phyloP scores from a whole-genome alignment of 2,888 invertebrate species.

The Mycogona germanica region DNA sequence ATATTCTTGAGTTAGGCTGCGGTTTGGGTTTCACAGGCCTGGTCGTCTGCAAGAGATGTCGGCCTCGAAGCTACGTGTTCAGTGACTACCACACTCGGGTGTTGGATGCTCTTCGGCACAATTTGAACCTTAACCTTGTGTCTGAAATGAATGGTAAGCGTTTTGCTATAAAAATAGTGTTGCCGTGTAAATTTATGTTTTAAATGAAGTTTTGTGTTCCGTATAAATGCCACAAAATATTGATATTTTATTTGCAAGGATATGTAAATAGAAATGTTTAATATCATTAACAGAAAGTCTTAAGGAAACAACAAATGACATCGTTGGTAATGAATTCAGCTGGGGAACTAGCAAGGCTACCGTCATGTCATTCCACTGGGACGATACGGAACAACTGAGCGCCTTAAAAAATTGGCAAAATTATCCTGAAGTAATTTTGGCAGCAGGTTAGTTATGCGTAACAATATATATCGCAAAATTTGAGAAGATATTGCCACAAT shows the following conservation, averaged over 20 bases:
- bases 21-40: slow-evolving; percentile 63
- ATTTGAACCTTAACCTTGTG: slow-evolving; percentile 4
- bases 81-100: slow-evolving; percentile 12
- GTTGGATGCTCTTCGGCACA: background rate
- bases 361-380: slow-evolving; percentile 9
- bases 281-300: background rate
- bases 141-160: background rate
- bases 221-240: no score
- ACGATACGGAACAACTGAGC: background rate
- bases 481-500: background rate
- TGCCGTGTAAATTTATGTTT: background rate
- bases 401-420: background rate
- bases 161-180: background rate
- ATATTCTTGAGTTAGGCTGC: slow-evolving; percentile 58
- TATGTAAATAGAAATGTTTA: background rate
- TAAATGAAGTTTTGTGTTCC: no score
- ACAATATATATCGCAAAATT: background rate
- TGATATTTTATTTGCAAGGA: background rate
- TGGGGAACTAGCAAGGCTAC: background rate
- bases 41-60: slow-evolving; percentile 26
- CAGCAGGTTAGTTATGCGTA: slow-evolving; percentile 5
- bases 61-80: slow-evolving; percentile 3
- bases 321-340: background rate
- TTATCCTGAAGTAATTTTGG: slow-evolving; percentile 6
- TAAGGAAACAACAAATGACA: background rate